Base-by-base conservation (phyloP, 2,797 vertebrate genomes). In the Carcharodon carcharias region DNA sequence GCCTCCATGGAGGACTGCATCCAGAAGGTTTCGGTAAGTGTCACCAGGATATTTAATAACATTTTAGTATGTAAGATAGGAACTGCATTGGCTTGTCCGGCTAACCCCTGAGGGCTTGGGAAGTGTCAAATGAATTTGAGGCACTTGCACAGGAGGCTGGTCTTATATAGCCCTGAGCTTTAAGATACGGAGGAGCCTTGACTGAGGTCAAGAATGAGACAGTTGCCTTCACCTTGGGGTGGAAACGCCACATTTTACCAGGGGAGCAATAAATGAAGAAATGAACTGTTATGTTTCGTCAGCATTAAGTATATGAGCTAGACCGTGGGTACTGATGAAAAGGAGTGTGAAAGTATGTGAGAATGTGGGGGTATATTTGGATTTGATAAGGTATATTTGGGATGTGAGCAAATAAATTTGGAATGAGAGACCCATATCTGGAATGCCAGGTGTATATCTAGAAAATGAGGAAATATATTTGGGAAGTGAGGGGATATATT, bases 1-100 rank as follows among this genome's bases (percentile, higher is more conserved):
- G 16, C 0, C 69, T 56, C 92, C 50, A 65, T 21, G 63, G 12
- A 80, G 12, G 73, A 61, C 14, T 96, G 96, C 50, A 77, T 96
- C 69, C 73, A 63, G 89, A 96, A 92, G 40, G 95, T 96, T 40
- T 80, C 73, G 96, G 96, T 96, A 82, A 54, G 61, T 16, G 14
- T 58, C 58, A 85, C n/a, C 23, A 63, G 12, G 54, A 93, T 14
- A 26, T 67, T 93, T n/a, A 93, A 21, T 93, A 93, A 45, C 31
- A 61, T 23, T 9, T 45, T 21, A 93, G n/a, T 45, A 18, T 85
- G 3, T 26, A 93, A 93, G 92, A 40, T 23, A 58, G 58, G 89
- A 16, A 65, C 35, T 45, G 16, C 21, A 67, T 67, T 2, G 21
- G 7, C 18, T 40, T 40, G n/a, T n/a, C 91, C 35, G 23, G 21